A percentile compares a stretch with the other conserved stretches of the same genome.
Conservation (phyloP, 1,140 invertebrate species). For the Artemia franciscana region DNA sequence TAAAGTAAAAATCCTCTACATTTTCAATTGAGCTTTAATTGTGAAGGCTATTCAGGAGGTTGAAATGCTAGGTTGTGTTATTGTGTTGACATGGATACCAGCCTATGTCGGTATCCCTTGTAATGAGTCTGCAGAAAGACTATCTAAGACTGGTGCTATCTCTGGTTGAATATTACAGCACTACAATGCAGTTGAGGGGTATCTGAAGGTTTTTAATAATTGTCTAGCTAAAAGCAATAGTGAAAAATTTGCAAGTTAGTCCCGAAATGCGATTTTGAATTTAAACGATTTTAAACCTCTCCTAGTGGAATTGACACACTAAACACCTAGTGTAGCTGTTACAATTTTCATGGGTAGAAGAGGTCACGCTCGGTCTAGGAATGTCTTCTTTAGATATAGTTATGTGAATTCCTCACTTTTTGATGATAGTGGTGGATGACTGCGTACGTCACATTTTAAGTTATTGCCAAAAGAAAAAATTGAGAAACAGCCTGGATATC, state of each 20-base stretch:
- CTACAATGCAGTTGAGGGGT: neutral
- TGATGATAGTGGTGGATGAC: neutral
- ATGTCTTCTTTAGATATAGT: neutral
- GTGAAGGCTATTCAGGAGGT: neutral
- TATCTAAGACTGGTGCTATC: neutral
- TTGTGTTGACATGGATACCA: neutral
- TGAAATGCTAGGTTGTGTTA: neutral
- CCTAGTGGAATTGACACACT: neutral
- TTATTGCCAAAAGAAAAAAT: neutral
- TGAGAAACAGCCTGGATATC: neutral
- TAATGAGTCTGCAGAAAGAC: slow-evolving; percentile 1
- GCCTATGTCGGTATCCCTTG: neutral
- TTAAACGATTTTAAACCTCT: neutral
- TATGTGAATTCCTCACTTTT: neutral
- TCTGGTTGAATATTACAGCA: neutral
- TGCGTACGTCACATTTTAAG: neutral
- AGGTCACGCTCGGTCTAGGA: neutral
- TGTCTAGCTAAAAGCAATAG: neutral
- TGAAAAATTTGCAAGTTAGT: neutral
- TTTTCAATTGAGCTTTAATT: neutral
- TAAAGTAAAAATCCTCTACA: neutral
- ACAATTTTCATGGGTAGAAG: neutral
- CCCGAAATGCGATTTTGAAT: neutral
- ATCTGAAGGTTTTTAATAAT: neutral
- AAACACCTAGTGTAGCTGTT: neutral